Percentiles rank a stretch among this genome's conserved stretches.
These are phyloP conservation scores for Acanthopagrus latus DNA, from an alignment of 2,797 vertebrate genomes.

Conservation along the genomic window DNA sequence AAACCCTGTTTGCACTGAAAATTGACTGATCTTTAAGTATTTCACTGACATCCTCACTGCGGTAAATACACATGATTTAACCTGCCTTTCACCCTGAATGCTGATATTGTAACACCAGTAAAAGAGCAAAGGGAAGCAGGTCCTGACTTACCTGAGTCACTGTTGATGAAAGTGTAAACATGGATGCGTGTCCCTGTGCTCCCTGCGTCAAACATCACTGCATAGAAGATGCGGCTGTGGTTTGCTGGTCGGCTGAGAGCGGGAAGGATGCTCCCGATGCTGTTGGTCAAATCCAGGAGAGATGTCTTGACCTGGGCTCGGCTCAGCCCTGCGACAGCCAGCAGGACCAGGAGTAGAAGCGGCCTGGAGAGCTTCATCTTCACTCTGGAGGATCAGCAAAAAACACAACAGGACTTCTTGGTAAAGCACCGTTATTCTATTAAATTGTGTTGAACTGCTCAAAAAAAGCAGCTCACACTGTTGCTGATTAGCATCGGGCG, in stretches of 20 bases:
- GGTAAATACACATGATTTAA: conserved; percentile 2
- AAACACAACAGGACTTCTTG: conserved; percentile 4
- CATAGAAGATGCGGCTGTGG: conserved; percentile 89
- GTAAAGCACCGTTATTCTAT: neutral
- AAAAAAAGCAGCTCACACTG: conserved; percentile 12
- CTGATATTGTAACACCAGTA: neutral
- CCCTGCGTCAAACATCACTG: conserved; percentile 97
- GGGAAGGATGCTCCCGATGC: conserved; percentile 70
- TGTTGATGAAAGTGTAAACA: conserved; percentile 94
- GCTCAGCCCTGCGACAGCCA: conserved; percentile 60
- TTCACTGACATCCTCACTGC: neutral
- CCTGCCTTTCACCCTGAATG: neutral
- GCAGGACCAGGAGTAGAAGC: conserved; percentile 62
- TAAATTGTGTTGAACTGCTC: conserved; percentile 4
- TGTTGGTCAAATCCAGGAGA: conserved; percentile 60
- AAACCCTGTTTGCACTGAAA: conserved; percentile 13
- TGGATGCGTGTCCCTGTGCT: conserved; percentile 98
- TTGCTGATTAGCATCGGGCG: conserved; percentile 24
- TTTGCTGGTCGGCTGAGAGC: conserved; percentile 87
- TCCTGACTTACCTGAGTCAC: conserved; percentile 82
- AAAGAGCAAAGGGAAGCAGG: conserved; percentile 1
- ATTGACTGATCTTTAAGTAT: neutral
- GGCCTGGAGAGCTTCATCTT: conserved; percentile 69
- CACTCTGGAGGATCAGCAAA: conserved; percentile 57
- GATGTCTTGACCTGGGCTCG: conserved; percentile 64